Conservation (phyloP, 2,113 vertebrate species). For the Megaceryle maxima region DNA sequence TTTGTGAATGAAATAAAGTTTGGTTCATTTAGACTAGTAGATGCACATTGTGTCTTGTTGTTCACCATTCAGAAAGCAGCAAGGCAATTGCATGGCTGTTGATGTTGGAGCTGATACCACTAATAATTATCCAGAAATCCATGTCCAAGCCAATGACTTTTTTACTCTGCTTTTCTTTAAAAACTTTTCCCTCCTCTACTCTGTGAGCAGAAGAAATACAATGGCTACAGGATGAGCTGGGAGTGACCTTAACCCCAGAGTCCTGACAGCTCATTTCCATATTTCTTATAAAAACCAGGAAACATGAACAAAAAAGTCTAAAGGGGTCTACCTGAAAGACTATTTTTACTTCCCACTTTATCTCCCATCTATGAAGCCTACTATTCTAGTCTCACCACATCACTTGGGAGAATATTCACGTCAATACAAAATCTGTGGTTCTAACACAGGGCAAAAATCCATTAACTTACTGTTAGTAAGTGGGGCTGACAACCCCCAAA, state of each 20-base stretch:
- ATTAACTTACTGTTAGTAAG: not conserved
- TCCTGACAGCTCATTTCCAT: not conserved
- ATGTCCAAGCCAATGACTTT: not conserved
- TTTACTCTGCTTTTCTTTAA: not conserved
- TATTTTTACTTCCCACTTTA: not conserved
- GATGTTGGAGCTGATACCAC: not conserved
- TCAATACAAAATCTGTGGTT: not conserved
- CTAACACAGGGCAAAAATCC: not conserved
- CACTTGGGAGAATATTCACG: not conserved
- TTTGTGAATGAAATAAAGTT: not conserved
- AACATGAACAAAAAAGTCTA: not conserved
- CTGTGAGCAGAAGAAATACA: not conserved
- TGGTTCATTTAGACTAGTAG: not conserved
- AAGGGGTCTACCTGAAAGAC: not conserved
- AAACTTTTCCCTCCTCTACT: not conserved
- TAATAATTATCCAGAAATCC: not conserved
- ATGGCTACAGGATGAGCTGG: not conserved
- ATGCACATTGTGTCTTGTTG: not conserved
- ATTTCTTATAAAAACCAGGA: not conserved
- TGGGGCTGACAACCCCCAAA: not conserved
- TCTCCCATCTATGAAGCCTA: not conserved
- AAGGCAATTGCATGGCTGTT: not conserved
- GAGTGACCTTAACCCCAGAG: not conserved
- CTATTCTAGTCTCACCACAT: not conserved
- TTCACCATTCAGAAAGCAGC: not conserved